These are phyloP conservation scores for Hystrix brachyura DNA, from an alignment of 2,113 vertebrate species.

Conservation along the genomic window DNA sequence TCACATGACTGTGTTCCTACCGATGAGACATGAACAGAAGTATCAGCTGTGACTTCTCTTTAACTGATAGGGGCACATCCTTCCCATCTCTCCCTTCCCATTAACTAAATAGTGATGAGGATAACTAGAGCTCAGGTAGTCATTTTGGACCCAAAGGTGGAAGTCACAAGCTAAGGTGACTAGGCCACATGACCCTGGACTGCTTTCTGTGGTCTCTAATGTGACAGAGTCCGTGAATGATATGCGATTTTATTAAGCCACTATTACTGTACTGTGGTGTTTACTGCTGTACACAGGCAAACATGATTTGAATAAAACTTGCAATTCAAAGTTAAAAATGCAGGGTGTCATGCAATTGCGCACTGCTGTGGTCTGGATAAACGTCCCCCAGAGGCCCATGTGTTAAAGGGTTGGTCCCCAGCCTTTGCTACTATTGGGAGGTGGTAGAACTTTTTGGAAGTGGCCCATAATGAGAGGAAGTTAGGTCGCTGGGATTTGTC, in stretches of 20 bases:
- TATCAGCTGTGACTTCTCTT: constrained; percentile 24
- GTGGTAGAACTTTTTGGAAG: neutral
- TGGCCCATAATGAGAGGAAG: too few species aligned
- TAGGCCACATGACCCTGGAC: neutral
- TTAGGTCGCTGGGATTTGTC: neutral
- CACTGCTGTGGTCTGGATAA: neutral
- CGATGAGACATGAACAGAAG: neutral
- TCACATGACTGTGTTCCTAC: neutral
- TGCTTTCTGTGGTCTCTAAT: constrained; percentile 18
- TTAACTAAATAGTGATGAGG: neutral
- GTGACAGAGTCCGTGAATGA: neutral
- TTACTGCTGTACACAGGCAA: neutral
- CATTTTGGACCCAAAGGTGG: neutral
- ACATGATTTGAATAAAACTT: neutral
- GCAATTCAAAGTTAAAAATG: neutral
- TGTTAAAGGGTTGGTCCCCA: neutral
- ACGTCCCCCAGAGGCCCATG: neutral
- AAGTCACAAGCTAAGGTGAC: neutral
- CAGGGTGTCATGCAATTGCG: neutral
- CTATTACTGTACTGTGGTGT: neutral
- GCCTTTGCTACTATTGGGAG: neutral
- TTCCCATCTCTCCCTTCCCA: neutral
- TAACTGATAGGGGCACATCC: neutral
- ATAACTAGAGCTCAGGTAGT: neutral
- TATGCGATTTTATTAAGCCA: neutral